Conservation (phyloP, 2,113 vertebrate species). For the Rattus norvegicus region GRCr8 NC_086021.1:96084501-96085000, state of each 20-base stretch:
- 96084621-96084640: neutral
- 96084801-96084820: constrained; percentile 60
- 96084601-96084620: neutral
- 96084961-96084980: constrained; percentile 57
- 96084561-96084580: constrained; percentile 40
- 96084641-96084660: constrained; percentile 68
- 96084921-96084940: too few species aligned
- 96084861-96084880: constrained; percentile 73
- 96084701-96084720: constrained; percentile 65
- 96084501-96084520: constrained; percentile 61
- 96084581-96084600: constrained; percentile 24
- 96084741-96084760: constrained; percentile 68
- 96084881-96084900: neutral
- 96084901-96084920: too few species aligned
- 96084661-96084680: constrained; percentile 71
- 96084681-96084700: constrained; percentile 71
- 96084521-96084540: constrained; percentile 19
- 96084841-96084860: constrained; percentile 68
- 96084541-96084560: constrained; percentile 70
- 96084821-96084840: constrained; percentile 39
- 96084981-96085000: constrained; percentile 20
- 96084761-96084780: constrained; percentile 66
- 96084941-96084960: too few species aligned
- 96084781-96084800: constrained; percentile 32
- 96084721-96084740: constrained; percentile 60